A percentile compares a stretch with the other conserved stretches of the same genome.
Evolutionary conservation across 2,113 vertebrate species (phyloP).

Genomic region (Hemicordylus capensis): DNA sequence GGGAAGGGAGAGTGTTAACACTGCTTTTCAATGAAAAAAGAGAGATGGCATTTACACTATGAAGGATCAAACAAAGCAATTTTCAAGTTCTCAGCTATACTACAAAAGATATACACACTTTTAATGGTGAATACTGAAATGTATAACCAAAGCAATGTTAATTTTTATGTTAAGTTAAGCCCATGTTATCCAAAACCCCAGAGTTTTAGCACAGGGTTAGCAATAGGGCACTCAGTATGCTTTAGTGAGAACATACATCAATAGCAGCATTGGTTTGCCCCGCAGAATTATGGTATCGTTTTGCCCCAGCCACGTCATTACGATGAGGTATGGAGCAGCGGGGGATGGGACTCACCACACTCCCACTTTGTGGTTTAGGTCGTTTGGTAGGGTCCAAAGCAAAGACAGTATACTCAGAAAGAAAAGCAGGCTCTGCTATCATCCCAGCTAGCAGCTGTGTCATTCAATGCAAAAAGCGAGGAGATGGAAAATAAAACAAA

Average conservation of each 20-base stretch:
- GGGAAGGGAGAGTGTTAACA: not conserved
- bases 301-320: constrained; percentile 77
- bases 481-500: constrained; percentile 84
- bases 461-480: constrained; percentile 85
- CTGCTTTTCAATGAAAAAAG: too few relatives aligned
- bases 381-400: constrained; percentile 97
- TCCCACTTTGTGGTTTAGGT: constrained; percentile 88
- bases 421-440: constrained; percentile 99
- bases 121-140: constrained; percentile 4
- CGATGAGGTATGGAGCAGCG: constrained; percentile 61
- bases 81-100: constrained; percentile 24
- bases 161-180: constrained; percentile 58
- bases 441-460: constrained; percentile 97
- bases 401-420: constrained; percentile 99
- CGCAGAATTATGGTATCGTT: constrained; percentile 73
- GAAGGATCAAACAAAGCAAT: constrained; percentile 16
- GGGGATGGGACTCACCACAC: constrained; percentile 96
- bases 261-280: constrained; percentile 75
- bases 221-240: constrained; percentile 75
- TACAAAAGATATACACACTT: constrained; percentile 34
- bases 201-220: constrained; percentile 83
- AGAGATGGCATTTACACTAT: too few relatives aligned
- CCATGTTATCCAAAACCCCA: constrained; percentile 68
- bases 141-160: constrained; percentile 69
- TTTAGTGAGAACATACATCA: constrained; percentile 80